A percentile compares a stretch with the other conserved stretches of the same genome.
Evolutionary conservation across 1,140 invertebrate species (phyloP).

Genomic region (Plectrocnemia conspersa): DNA sequence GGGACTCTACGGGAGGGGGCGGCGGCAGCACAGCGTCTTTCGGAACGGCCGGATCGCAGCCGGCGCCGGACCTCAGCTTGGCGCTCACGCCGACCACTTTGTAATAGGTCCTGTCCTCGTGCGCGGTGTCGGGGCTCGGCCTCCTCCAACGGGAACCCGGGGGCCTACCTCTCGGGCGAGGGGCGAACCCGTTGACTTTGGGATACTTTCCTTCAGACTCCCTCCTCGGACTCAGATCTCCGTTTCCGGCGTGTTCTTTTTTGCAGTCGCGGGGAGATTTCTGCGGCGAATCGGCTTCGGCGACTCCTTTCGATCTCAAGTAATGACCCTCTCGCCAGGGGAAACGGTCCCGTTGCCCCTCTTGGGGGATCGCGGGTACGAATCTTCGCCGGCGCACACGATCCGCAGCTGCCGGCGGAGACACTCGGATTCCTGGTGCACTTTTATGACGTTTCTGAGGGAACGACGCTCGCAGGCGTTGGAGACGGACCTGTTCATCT

Average conservation of each 20-base stretch:
- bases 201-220: conserved; percentile 11
- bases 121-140: conserved; percentile 53
- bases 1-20: conserved; percentile 34
- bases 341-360: conserved; percentile 17
- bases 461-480: conserved; percentile 44
- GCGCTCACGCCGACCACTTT: conserved; percentile 68
- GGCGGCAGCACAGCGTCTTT: conserved; percentile 31
- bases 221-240: conserved; percentile 21
- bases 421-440: conserved; percentile 13
- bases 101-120: conserved; percentile 64
- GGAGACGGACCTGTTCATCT: conserved; percentile 40
- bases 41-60: conserved; percentile 40
- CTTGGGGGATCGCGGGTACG: conserved; percentile 31
- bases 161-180: conserved; percentile 33
- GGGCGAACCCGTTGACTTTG: conserved; percentile 15
- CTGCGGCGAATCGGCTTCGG: conserved; percentile 27
- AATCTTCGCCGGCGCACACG: conserved; percentile 43
- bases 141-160: conserved; percentile 45
- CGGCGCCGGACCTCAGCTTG: conserved; percentile 60
- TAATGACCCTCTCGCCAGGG: conserved; percentile 35
- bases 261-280: conserved; percentile 20
- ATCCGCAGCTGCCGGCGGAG: conserved; percentile 21
- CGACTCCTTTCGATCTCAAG: conserved; percentile 36
- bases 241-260: conserved; percentile 17
- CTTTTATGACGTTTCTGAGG: conserved; percentile 39